These are phyloP conservation scores for Hydropsyche tenuis DNA, from an alignment of 1,140 invertebrate genomes.

Conservation along the genomic window DNA sequence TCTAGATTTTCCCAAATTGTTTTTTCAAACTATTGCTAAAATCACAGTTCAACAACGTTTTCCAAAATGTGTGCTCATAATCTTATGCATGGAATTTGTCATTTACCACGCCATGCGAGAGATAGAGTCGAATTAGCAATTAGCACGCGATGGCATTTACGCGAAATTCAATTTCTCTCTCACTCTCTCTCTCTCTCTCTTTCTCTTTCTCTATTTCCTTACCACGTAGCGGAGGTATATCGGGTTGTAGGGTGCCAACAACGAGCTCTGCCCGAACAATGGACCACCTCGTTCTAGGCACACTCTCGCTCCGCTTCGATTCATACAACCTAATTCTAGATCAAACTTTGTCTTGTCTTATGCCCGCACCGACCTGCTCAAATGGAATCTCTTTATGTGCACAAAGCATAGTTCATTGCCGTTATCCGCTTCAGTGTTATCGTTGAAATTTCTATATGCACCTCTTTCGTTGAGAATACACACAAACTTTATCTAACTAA, in stretches of 20 bases:
- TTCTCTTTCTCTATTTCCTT: too few relatives aligned
- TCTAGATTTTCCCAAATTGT: too few relatives aligned
- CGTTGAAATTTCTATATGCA: too few relatives aligned
- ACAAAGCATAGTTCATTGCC: too few relatives aligned
- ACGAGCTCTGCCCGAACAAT: slow-evolving; percentile 26
- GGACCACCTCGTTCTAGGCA: neutral
- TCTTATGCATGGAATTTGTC: slow-evolving; percentile 12
- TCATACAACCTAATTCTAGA: slow-evolving; percentile 30
- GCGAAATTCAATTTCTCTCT: slow-evolving; percentile 23
- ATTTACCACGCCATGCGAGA: neutral
- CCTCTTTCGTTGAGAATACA: too few relatives aligned
- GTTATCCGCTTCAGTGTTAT: too few relatives aligned
- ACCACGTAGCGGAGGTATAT: neutral
- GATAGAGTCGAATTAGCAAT: slow-evolving; percentile 30
- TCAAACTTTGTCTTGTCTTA: slow-evolving; percentile 25
- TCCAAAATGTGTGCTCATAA: neutral
- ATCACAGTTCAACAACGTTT: too few relatives aligned
- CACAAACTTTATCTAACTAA: too few relatives aligned
- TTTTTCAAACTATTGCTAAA: too few relatives aligned
- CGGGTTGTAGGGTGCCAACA: neutral
- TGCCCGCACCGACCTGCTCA: neutral
- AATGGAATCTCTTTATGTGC: neutral
- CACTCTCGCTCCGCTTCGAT: neutral
- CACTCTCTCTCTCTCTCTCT: too few relatives aligned
- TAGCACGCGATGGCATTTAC: slow-evolving; percentile 6